These are phyloP conservation scores for Phalacrocorax brasilianus DNA, from an alignment of 2,113 vertebrate species.

Conservation along the genomic window DNA sequence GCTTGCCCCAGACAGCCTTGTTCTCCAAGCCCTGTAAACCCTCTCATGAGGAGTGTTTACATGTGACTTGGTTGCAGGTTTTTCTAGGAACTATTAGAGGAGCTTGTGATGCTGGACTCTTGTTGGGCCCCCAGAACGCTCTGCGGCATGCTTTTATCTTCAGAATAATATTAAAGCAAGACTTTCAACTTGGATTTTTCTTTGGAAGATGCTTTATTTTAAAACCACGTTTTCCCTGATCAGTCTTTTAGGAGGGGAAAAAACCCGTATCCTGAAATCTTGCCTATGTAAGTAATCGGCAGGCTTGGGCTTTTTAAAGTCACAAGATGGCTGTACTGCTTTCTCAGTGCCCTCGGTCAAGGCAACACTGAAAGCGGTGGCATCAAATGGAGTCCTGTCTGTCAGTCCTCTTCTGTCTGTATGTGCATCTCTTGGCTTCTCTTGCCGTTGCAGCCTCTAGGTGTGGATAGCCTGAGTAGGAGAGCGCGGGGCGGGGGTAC, in stretches of 20 bases:
- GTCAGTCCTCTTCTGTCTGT: neutral
- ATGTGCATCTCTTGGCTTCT: accelerated
- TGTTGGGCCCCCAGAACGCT: neutral
- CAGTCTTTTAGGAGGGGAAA: neutral
- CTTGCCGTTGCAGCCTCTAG: neutral
- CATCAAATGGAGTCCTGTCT: neutral
- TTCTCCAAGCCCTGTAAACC: neutral
- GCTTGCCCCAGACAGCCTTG: neutral
- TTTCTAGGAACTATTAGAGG: neutral
- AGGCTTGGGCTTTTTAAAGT: neutral
- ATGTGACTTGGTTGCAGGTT: neutral
- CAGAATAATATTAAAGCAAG: neutral
- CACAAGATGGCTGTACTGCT: neutral
- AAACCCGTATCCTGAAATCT: neutral
- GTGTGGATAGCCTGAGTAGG: neutral
- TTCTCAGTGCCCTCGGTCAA: neutral
- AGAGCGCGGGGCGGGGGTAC: accelerated
- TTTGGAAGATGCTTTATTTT: neutral
- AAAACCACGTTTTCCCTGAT: neutral
- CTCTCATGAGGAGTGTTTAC: neutral
- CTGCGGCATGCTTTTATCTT: neutral
- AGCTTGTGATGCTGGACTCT: accelerated
- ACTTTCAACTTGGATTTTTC: neutral
- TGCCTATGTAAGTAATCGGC: neutral
- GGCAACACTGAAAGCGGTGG: neutral